These are phyloP conservation scores for Drosophila atripex DNA, from an alignment of 2,888 invertebrate species.

Conservation along the genomic window DNA sequence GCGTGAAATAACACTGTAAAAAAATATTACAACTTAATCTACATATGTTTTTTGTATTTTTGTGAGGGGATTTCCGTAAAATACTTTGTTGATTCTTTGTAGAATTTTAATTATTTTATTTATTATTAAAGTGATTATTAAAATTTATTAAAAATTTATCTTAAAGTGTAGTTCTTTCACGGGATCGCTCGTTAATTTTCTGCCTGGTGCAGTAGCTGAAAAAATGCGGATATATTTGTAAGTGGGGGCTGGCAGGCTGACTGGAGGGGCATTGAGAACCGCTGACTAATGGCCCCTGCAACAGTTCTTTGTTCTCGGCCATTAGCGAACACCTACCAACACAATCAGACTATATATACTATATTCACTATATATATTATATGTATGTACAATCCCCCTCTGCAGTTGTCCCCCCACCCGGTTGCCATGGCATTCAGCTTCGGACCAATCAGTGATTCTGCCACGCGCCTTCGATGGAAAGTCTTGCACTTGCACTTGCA, in stretches of 20 bases:
- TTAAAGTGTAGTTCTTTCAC: neutral
- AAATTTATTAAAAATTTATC: neutral
- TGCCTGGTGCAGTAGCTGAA: conserved; percentile 21
- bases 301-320: conserved; percentile 44
- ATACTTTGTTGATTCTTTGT: neutral
- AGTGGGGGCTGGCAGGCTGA: conserved; percentile 1
- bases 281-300: conserved; percentile 43
- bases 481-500: conserved; percentile 15
- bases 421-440: conserved; percentile 44
- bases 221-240: conserved; percentile 41
- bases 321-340: conserved; percentile 50
- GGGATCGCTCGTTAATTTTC: conserved; percentile 30
- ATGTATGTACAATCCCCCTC: neutral
- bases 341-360: conserved; percentile 13
- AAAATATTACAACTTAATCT: neutral
- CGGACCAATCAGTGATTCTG: conserved; percentile 31
- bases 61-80: neutral
- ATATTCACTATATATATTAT: neutral
- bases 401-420: conserved; percentile 18
- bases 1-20: conserved; percentile 8
- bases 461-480: conserved; percentile 36
- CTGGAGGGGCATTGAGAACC: neutral
- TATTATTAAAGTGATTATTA: neutral
- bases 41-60: neutral
- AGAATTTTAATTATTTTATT: neutral